Evolutionary conservation across 2,113 vertebrate species (phyloP).

Genomic region (Amia ocellicauda): DNA sequence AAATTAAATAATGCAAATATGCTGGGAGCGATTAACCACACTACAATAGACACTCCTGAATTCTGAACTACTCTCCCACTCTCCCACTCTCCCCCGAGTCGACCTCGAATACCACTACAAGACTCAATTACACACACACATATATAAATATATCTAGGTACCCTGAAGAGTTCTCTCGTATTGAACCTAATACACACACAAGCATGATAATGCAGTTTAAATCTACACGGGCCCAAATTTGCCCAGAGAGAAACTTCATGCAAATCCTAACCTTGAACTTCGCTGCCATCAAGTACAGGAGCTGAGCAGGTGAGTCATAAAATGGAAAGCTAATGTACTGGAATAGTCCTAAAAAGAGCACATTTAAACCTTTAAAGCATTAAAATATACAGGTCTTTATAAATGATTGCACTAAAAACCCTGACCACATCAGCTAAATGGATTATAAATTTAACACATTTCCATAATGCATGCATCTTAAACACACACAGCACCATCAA

Average conservation of each 20-base stretch:
- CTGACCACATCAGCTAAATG: slow-evolving; percentile 98
- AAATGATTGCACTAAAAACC: slow-evolving; percentile 95
- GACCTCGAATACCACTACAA: no score
- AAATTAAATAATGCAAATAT: no score
- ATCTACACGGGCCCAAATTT: slow-evolving; percentile 46
- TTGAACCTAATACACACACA: background rate
- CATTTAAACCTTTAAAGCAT: slow-evolving; percentile 76
- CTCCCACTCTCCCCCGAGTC: no score
- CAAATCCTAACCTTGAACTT: slow-evolving; percentile 79
- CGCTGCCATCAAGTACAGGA: slow-evolving; percentile 54
- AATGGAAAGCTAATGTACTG: slow-evolving; percentile 82
- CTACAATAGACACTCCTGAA: no score
- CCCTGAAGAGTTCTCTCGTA: no score
- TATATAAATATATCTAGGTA: no score
- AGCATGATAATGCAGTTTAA: slow-evolving; percentile 36
- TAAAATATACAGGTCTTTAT: slow-evolving; percentile 92
- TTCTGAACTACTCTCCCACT: no score
- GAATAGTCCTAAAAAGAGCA: slow-evolving; percentile 75
- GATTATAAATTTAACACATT: slow-evolving; percentile 97
- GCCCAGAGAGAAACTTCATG: slow-evolving; percentile 73
- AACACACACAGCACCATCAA: slow-evolving; percentile 90
- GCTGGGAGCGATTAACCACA: no score
- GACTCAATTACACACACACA: no score
- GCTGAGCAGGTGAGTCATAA: slow-evolving; percentile 74
- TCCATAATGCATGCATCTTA: slow-evolving; percentile 96